Conservation (phyloP, 1,140 invertebrate genomes). For the Pogonus chalceus region DNA sequence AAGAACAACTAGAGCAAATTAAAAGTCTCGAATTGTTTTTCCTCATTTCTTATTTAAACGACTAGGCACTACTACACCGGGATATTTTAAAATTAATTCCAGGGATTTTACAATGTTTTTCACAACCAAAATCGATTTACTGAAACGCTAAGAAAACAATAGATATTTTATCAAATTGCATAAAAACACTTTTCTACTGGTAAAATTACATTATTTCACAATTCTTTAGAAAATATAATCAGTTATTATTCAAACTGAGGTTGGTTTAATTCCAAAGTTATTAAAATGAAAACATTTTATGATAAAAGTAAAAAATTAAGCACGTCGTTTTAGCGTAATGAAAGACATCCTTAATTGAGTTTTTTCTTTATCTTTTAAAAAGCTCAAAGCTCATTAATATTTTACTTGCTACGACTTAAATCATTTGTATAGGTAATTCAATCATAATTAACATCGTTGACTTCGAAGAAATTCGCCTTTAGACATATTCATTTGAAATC, state of each 20-base stretch:
- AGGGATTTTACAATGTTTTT: no score
- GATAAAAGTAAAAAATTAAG: conserved; percentile 3
- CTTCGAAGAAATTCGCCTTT: not conserved
- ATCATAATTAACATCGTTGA: conserved; percentile 2
- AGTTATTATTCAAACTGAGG: not conserved
- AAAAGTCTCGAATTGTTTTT: not conserved
- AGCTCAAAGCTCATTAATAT: not conserved
- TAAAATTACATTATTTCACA: no score
- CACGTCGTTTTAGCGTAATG: not conserved
- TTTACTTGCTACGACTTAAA: not conserved
- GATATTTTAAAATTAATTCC: no score
- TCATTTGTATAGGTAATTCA: conserved; percentile 2
- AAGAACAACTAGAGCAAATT: not conserved
- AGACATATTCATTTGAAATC: not conserved
- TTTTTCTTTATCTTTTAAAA: not conserved
- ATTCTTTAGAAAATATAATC: no score
- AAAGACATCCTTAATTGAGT: not conserved
- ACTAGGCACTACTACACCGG: not conserved
- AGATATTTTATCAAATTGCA: no score
- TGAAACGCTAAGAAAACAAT: no score
- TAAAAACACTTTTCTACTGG: not conserved
- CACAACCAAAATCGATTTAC: no score
- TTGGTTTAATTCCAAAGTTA: not conserved
- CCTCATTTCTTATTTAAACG: not conserved
- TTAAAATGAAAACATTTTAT: not conserved